phyloP scores from a whole-genome alignment of 2,888 invertebrate species.

The Cosmorhoe ocellata region DNA sequence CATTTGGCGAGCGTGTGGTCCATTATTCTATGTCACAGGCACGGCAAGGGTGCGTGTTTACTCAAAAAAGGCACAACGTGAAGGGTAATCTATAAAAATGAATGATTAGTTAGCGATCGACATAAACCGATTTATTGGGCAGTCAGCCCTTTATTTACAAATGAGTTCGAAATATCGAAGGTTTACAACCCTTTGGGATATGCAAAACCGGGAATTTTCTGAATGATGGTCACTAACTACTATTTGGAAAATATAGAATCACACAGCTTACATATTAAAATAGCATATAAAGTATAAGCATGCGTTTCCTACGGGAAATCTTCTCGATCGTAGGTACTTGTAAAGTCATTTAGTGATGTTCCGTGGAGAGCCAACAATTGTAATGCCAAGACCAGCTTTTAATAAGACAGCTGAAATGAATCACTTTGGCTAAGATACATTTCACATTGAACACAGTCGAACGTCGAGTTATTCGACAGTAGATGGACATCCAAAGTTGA shows the following conservation, averaged over 20 bases:
- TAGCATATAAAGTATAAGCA: slow-evolving; percentile 55
- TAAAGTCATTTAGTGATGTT: slow-evolving; percentile 66
- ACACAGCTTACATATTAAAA: slow-evolving; percentile 24
- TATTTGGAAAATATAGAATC: too few relatives aligned
- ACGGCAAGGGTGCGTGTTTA: slow-evolving; percentile 72
- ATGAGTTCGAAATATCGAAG: slow-evolving; percentile 10
- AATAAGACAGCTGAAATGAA: not conserved
- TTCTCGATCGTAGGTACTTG: slow-evolving; percentile 61
- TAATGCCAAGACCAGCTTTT: too few relatives aligned
- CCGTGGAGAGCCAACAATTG: slow-evolving; percentile 41
- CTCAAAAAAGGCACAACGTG: slow-evolving; percentile 53
- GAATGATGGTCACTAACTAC: not conserved
- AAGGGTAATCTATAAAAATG: slow-evolving; percentile 29
- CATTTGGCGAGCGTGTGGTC: slow-evolving; percentile 75
- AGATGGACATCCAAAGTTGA: slow-evolving; percentile 7
- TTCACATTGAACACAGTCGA: slow-evolving; percentile 2
- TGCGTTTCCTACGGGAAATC: slow-evolving; percentile 76
- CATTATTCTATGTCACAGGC: slow-evolving; percentile 79
- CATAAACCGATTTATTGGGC: slow-evolving; percentile 28
- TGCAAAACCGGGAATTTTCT: slow-evolving; percentile 7
- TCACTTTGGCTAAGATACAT: not conserved
- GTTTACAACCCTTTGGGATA: slow-evolving; percentile 10
- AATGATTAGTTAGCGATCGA: slow-evolving; percentile 29
- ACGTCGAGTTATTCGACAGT: slow-evolving; percentile 9
- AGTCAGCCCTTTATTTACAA: slow-evolving; percentile 21